Conservation (phyloP, 1,140 invertebrate species). For the Aleiodes sp. region DNA sequence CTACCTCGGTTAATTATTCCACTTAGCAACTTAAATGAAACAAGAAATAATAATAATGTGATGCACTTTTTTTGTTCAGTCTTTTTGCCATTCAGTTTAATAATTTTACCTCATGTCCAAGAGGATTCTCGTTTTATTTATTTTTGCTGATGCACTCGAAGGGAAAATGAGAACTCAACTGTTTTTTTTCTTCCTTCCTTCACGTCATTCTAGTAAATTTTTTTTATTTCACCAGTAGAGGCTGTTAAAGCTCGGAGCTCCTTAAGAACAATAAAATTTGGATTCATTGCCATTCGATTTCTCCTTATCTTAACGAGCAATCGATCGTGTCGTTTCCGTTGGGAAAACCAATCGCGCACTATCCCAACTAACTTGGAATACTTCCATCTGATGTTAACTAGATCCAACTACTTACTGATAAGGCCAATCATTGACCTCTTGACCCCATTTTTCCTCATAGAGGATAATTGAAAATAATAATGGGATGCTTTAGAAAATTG, state of each 20-base stretch:
- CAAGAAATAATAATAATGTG: too few species aligned
- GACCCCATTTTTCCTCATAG: neutral
- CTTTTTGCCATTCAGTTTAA: too few species aligned
- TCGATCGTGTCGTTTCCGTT: slow-evolving; percentile 13
- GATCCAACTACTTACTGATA: neutral
- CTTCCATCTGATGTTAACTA: slow-evolving; percentile 9
- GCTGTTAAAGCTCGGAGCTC: neutral
- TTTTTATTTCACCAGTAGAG: neutral
- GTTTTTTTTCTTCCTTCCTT: too few species aligned
- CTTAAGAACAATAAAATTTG: slow-evolving; percentile 14
- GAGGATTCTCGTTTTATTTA: neutral
- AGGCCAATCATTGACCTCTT: slow-evolving; percentile 13
- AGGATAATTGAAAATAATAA: neutral
- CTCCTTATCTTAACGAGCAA: slow-evolving; percentile 20
- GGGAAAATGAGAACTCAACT: too few species aligned
- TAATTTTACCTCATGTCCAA: too few species aligned
- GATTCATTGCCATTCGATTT: slow-evolving; percentile 20
- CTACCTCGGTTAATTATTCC: slow-evolving; percentile 2
- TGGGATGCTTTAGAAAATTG: too few species aligned
- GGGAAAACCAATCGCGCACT: neutral
- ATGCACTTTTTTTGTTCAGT: too few species aligned
- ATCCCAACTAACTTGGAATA: neutral
- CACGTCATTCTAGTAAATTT: too few species aligned
- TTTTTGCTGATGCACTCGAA: too few species aligned
- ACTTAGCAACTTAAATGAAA: neutral